Percentiles rank a stretch among this genome's conserved stretches.
Evolutionary conservation across 2,888 invertebrate genomes (phyloP).

Genomic region (Pyralis farinalis): DNA sequence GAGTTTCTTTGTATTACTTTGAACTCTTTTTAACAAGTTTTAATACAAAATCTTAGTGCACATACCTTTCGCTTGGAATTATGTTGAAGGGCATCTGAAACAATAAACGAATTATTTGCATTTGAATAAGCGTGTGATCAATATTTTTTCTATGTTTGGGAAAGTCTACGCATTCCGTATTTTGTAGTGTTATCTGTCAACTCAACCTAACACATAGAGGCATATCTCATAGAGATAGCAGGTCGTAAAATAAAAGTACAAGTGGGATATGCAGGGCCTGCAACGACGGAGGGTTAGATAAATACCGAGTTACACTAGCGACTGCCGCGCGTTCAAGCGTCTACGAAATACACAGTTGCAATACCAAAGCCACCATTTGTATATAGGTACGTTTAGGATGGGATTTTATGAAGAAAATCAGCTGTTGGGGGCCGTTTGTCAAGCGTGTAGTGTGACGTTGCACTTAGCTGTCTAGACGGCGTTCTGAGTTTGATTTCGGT

Average conservation of each 20-base stretch:
- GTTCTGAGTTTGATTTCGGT: conserved; percentile 55
- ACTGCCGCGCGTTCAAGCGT: conserved; percentile 1
- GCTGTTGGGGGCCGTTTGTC: conserved; percentile 36
- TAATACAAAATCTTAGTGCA: neutral
- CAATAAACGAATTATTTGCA: conserved; percentile 9
- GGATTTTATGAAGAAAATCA: conserved; percentile 2
- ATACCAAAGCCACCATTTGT: neutral
- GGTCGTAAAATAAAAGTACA: conserved; percentile 57
- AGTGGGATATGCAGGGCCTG: conserved; percentile 34
- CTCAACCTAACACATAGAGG: conserved; percentile 43
- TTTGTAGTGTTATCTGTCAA: conserved; percentile 14
- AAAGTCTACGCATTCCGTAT: conserved; percentile 12
- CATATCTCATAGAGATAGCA: conserved; percentile 54
- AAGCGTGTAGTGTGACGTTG: conserved; percentile 34
- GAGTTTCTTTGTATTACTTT: conserved; percentile 18
- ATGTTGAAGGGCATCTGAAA: conserved; percentile 15
- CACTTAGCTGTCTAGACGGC: conserved; percentile 64
- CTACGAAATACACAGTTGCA: neutral
- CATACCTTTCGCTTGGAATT: conserved; percentile 7
- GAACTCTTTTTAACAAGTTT: conserved; percentile 1
- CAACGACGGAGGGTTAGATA: conserved; percentile 36
- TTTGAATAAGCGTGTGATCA: neutral
- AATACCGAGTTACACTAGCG: conserved; percentile 22
- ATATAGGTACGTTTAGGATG: neutral
- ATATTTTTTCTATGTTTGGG: neutral